Evolutionary conservation across 53 echinoderm and acorn worm species (phyloP), one percentile per base, ranked within the genome.

Genomic region (Paracentrotus lividus): DNA sequence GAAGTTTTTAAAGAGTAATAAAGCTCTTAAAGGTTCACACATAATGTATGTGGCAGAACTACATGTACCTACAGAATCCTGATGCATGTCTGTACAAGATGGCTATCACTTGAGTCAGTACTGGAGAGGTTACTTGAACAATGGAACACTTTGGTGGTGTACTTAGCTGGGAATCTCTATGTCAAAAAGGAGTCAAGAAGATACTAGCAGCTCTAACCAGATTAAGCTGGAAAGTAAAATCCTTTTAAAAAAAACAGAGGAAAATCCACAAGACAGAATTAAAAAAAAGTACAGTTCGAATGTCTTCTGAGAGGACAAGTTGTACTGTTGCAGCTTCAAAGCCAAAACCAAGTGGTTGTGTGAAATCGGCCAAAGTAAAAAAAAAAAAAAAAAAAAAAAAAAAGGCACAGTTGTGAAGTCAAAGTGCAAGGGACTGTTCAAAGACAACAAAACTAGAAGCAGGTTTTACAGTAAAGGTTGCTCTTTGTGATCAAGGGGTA

Each of bases 101-200:
- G 94, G 96, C 55, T 94, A 31, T 92, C 93, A 18, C 44, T 94
- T 42, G 93, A 94, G 88, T 86, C 43, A n/a, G 77, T 88, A 85
- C 94, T 94, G 24, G 55, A 88, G 58, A 92, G 96, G 75, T 94
- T 95, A 65, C 88, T 95, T 43, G 93, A 95, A 81, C 94, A 95
- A 67, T 94, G 92, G 92, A 68, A 65, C 75, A 77, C 94, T 69
- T 77, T 94, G 88, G 85, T 91, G 86, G 85, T 84, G 78, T 95
- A 91, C 61, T 95, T 94, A 94, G 94, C 92, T 76, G 90, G 90
- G 84, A 86, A 69, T 87, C 60, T 36, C 49, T 47, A 32, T 56
- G 58, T 44, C 20, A 89, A 89, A 57, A 44, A 89, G 45, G 45
- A 66, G 26, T 6, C 60, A n/a, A 42, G 66, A 89, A 65, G 89